Evolutionary conservation across 92 coral and sea anemone genomes (phyloP).

Genomic region (Bergia sp.): DNA sequence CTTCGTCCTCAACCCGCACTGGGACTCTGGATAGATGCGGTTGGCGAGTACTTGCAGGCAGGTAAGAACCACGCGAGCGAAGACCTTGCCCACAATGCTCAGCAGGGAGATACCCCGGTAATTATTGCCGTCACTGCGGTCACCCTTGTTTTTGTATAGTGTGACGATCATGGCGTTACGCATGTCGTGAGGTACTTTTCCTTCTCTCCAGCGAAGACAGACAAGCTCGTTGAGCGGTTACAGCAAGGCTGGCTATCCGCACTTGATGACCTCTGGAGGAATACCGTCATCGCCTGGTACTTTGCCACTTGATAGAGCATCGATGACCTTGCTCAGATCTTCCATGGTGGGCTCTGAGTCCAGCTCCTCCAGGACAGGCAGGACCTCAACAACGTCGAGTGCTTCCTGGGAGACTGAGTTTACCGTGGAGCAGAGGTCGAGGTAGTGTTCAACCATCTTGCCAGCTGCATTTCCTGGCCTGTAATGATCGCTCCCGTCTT

Average conservation of each 20-base stretch:
- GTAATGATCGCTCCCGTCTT: background rate
- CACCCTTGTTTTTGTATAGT: too few species aligned
- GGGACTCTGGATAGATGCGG: too few species aligned
- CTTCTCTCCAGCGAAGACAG: background rate
- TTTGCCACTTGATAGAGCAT: slow-evolving; percentile 5
- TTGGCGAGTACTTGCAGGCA: too few species aligned
- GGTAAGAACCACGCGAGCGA: too few species aligned
- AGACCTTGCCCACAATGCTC: too few species aligned
- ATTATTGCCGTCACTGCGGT: too few species aligned
- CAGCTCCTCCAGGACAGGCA: background rate
- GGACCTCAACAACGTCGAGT: background rate
- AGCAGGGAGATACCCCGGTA: too few species aligned
- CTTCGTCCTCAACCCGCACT: too few species aligned
- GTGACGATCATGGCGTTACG: too few species aligned
- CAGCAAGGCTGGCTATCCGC: background rate
- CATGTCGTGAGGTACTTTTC: background rate
- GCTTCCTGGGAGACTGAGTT: slow-evolving; percentile 23
- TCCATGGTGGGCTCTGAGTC: background rate
- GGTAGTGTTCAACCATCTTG: slow-evolving; percentile 6
- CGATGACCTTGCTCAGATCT: background rate
- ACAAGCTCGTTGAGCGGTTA: background rate
- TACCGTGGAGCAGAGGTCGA: too few species aligned
- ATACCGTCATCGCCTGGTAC: background rate
- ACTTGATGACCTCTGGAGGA: slow-evolving; percentile 16
- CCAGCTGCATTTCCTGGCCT: slow-evolving; percentile 10